Evolutionary conservation across 2,888 invertebrate species (phyloP).

Genomic region (Chamaedrilus cognettii): DNA sequence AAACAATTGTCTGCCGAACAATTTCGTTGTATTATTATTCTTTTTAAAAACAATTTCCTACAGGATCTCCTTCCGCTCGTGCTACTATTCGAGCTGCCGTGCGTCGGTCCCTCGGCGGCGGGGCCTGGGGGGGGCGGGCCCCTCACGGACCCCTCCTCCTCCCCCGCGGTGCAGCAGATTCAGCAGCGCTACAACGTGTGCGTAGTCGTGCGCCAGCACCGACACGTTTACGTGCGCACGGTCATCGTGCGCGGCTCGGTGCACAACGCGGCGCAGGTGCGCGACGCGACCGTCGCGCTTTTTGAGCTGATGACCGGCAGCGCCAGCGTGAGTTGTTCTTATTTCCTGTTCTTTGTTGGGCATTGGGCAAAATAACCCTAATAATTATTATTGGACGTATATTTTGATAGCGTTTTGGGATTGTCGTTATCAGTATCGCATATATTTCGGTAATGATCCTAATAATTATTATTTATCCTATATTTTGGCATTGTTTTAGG

Average conservation of each 20-base stretch:
- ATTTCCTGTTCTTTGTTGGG: too few relatives aligned
- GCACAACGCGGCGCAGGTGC: slow-evolving; percentile 82
- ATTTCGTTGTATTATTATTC: too few relatives aligned
- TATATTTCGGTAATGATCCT: too few relatives aligned
- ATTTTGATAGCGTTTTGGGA: too few relatives aligned
- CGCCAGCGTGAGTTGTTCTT: slow-evolving; percentile 46
- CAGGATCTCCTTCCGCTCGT: slow-evolving; percentile 87
- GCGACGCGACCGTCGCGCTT: slow-evolving; percentile 74
- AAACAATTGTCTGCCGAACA: neutral
- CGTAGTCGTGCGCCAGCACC: slow-evolving; percentile 76
- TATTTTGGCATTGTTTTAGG: too few relatives aligned
- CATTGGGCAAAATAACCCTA: too few relatives aligned
- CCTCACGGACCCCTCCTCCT: neutral
- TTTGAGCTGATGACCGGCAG: slow-evolving; percentile 57
- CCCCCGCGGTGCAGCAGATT: slow-evolving; percentile 72
- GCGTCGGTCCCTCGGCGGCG: too few relatives aligned
- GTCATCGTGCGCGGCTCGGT: slow-evolving; percentile 90
- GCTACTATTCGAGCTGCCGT: slow-evolving; percentile 84
- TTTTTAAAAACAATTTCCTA: slow-evolving; percentile 33
- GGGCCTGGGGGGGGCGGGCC: neutral
- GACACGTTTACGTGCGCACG: slow-evolving; percentile 65
- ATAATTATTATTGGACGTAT: too few relatives aligned
- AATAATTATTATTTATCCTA: too few relatives aligned
- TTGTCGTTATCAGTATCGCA: too few relatives aligned
- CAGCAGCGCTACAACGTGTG: slow-evolving; percentile 88